A percentile compares a stretch with the other conserved stretches of the same genome.
These are phyloP conservation scores for Leguminivora glycinivorella DNA, from an alignment of 1,140 invertebrate genomes.

Conservation along the genomic window DNA sequence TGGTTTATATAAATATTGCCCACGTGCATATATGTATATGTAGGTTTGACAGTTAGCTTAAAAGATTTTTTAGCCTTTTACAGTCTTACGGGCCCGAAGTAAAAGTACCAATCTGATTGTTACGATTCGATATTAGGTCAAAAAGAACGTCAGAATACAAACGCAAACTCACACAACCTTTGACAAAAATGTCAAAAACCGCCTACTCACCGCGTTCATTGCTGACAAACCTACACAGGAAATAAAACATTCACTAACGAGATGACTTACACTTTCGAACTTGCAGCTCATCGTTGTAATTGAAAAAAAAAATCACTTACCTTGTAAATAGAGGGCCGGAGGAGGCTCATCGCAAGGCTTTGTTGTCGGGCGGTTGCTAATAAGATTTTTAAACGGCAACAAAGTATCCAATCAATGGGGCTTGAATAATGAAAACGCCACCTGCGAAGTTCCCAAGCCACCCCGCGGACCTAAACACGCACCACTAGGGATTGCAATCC, in stretches of 20 bases:
- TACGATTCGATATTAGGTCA: not conserved
- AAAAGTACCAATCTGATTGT: too few relatives aligned
- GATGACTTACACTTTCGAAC: constrained; percentile 75
- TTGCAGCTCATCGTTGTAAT: constrained; percentile 73
- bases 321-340: constrained; percentile 68
- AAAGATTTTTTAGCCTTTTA: too few relatives aligned
- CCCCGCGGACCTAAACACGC: constrained; percentile 68
- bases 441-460: constrained; percentile 70
- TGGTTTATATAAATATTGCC: too few relatives aligned
- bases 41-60: too few relatives aligned
- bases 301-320: constrained; percentile 78
- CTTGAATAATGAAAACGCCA: constrained; percentile 78
- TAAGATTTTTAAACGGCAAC: constrained; percentile 79
- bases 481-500: too few relatives aligned
- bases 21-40: too few relatives aligned
- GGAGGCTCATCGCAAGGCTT: constrained; percentile 57
- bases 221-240: constrained; percentile 50
- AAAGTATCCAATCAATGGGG: constrained; percentile 78
- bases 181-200: constrained; percentile 31
- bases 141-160: not conserved
- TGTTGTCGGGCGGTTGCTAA: constrained; percentile 74
- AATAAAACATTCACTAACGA: constrained; percentile 67
- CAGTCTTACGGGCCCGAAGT: too few relatives aligned
- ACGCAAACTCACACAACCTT: not conserved
- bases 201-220: constrained; percentile 52